These are phyloP conservation scores for Cyprinus carpio DNA, from an alignment of 2,113 vertebrate genomes.

Conservation along the genomic window DNA sequence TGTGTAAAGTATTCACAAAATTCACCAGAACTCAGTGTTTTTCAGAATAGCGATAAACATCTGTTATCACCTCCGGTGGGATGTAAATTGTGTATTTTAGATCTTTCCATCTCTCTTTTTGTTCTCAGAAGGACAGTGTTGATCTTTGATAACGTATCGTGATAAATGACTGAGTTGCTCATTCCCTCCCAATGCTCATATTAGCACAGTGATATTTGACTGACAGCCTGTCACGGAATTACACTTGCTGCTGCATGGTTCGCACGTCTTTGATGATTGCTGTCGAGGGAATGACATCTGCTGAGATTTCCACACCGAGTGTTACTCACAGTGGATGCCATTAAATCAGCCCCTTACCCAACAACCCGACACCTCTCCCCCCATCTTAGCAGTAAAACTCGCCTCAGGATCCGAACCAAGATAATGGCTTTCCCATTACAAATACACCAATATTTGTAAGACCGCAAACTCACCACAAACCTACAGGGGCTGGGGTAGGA, in stretches of 20 bases:
- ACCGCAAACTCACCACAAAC: slow-evolving; percentile 36
- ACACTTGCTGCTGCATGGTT: slow-evolving; percentile 34
- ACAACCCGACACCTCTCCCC: background rate
- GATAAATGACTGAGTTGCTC: slow-evolving; percentile 17
- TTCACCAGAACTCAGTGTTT: background rate
- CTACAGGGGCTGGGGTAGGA: slow-evolving; percentile 26
- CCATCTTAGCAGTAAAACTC: slow-evolving; percentile 39
- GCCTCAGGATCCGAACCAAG: slow-evolving; percentile 47
- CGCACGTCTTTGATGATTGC: slow-evolving; percentile 49
- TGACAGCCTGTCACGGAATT: slow-evolving; percentile 41
- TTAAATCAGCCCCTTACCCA: slow-evolving; percentile 45
- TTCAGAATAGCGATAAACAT: slow-evolving; percentile 17
- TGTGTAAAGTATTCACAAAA: background rate
- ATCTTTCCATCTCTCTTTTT: slow-evolving; percentile 34
- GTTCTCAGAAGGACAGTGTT: slow-evolving; percentile 34
- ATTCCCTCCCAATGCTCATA: slow-evolving; percentile 27
- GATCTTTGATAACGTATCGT: slow-evolving; percentile 13
- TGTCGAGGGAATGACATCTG: slow-evolving; percentile 57
- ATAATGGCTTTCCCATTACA: slow-evolving; percentile 59
- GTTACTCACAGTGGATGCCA: slow-evolving; percentile 51
- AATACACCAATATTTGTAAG: slow-evolving; percentile 56
- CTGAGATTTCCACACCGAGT: slow-evolving; percentile 49
- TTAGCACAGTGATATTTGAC: slow-evolving; percentile 46
- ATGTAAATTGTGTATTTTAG: slow-evolving; percentile 23
- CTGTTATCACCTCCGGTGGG: slow-evolving; percentile 24